These are phyloP conservation scores for Plebejus argus DNA, from an alignment of 2,888 invertebrate genomes.

Conservation along the genomic window DNA sequence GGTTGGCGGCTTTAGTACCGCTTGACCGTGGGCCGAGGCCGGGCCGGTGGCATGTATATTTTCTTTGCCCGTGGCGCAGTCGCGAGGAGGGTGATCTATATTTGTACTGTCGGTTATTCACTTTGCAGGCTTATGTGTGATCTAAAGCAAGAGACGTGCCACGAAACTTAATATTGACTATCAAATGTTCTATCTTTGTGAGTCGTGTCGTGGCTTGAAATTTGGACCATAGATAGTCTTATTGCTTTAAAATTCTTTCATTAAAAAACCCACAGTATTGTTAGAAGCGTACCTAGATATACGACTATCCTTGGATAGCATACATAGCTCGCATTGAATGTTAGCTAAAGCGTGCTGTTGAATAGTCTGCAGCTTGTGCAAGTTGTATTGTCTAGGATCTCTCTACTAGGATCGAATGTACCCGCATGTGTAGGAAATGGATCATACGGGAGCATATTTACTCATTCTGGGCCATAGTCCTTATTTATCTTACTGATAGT, in stretches of 20 bases:
- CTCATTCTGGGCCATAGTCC: background rate
- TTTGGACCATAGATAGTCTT: background rate
- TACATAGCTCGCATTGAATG: background rate
- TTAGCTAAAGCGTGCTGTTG: background rate
- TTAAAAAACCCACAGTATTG: no score
- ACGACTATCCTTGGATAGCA: no score
- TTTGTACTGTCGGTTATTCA: conserved; percentile 6
- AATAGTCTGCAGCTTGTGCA: background rate
- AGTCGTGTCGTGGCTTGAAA: background rate
- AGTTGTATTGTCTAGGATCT: background rate
- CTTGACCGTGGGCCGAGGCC: no score
- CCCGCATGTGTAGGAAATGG: background rate
- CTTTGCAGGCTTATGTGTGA: background rate
- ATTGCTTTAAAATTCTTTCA: background rate
- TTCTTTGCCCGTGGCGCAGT: background rate
- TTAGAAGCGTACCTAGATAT: no score
- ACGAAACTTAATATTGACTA: no score
- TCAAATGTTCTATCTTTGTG: no score
- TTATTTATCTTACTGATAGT: background rate
- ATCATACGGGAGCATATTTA: background rate
- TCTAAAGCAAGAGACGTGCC: no score
- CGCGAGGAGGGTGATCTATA: background rate
- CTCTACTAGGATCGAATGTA: background rate
- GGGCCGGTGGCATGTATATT: no score
- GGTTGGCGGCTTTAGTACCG: no score